Conservation (phyloP, 2,113 vertebrate genomes). For the Urocitellus parryii region DNA sequence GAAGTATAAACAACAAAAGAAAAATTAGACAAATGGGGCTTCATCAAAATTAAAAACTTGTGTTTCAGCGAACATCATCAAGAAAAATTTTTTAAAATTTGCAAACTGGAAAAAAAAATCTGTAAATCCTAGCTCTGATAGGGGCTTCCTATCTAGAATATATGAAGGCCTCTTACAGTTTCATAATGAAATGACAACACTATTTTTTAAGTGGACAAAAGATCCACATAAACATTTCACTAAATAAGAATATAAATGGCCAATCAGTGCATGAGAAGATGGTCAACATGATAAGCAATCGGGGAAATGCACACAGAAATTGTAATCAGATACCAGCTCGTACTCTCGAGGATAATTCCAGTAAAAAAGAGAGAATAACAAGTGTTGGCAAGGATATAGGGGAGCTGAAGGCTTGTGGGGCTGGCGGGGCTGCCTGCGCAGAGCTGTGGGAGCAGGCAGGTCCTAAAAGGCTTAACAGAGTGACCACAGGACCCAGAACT, state of each 20-base stretch:
- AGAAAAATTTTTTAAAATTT: not conserved
- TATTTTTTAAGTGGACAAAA: not conserved
- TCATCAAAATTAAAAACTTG: slow-evolving; percentile 21
- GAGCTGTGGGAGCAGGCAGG: not conserved
- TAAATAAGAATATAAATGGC: not conserved
- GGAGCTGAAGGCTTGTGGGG: not conserved
- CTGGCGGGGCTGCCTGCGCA: not conserved
- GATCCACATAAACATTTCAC: not conserved
- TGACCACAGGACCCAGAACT: not conserved
- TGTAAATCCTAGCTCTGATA: not conserved
- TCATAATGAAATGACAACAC: slow-evolving; percentile 20
- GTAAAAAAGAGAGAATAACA: not conserved
- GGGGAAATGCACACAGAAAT: not conserved
- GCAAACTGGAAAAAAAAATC: slow-evolving; percentile 14
- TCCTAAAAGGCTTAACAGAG: not conserved
- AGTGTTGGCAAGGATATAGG: not conserved
- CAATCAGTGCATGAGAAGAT: slow-evolving; percentile 15
- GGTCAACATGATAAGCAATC: not conserved
- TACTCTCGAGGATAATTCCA: not conserved
- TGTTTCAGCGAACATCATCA: not conserved
- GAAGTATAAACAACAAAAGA: slow-evolving; percentile 20
- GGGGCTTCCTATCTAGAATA: not conserved
- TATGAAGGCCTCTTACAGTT: slow-evolving; percentile 15
- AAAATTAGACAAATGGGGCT: not conserved
- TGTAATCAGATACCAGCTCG: not conserved